Conservation (phyloP, 2,797 vertebrate genomes). For the Phrynocephalus guinanensis region DNA sequence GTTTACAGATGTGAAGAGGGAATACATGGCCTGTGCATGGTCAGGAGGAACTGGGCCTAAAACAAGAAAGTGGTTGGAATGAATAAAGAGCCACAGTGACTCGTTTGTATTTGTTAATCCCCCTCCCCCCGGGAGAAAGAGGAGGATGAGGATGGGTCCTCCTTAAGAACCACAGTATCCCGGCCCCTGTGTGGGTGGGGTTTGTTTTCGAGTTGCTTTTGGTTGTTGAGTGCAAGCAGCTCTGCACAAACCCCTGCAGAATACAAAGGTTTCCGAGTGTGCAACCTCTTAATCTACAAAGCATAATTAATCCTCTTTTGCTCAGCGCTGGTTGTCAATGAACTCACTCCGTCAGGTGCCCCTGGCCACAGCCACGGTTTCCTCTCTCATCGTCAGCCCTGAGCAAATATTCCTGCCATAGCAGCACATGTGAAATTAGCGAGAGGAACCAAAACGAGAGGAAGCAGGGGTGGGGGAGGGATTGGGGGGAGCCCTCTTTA, state of each 20-base stretch:
- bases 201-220: constrained; percentile 32
- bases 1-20: no score
- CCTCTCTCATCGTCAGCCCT: constrained; percentile 63
- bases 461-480: background rate
- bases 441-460: constrained; percentile 3
- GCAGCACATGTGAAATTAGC: constrained; percentile 62
- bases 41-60: no score
- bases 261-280: constrained; percentile 74
- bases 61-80: no score
- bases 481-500: constrained; percentile 6
- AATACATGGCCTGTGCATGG: no score
- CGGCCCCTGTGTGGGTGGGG: background rate
- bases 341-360: constrained; percentile 55
- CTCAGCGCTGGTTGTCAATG: constrained; percentile 71
- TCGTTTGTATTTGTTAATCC: background rate
- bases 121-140: background rate
- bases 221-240: constrained; percentile 49
- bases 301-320: constrained; percentile 77
- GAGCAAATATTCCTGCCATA: constrained; percentile 60
- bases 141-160: background rate
- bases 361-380: constrained; percentile 51
- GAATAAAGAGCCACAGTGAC: constrained; percentile 11
- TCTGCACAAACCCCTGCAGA: constrained; percentile 55
- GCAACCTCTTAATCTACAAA: constrained; percentile 76
- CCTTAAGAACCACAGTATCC: constrained; percentile 28